Conservation (phyloP, 2,888 invertebrate genomes). For the Drosophila mimica region DNA sequence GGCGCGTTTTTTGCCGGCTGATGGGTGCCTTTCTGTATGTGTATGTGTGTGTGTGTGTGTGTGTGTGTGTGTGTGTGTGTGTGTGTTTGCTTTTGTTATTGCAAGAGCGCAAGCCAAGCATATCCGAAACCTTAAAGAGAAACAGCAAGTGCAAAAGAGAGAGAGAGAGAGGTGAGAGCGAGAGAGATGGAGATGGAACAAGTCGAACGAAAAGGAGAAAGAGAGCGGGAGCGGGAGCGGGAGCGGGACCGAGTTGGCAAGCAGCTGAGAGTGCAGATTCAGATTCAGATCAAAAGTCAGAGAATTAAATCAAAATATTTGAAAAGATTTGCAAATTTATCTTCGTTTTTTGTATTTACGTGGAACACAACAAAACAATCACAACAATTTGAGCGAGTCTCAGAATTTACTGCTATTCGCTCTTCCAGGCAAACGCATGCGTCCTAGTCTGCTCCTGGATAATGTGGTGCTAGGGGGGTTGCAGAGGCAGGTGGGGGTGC, state of each 20-base stretch:
- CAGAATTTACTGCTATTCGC: constrained; percentile 16
- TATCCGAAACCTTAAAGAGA: constrained; percentile 38
- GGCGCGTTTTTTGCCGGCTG: constrained; percentile 65
- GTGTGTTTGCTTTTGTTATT: constrained; percentile 35
- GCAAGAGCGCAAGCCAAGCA: constrained; percentile 23
- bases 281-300: constrained; percentile 7
- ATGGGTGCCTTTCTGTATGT: constrained; percentile 9
- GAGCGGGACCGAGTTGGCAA: not conserved
- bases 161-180: not conserved
- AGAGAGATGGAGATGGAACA: not conserved
- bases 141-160: not conserved
- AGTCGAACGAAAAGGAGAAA: not conserved
- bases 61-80: constrained; percentile 9
- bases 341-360: not conserved
- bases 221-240: not conserved
- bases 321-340: not conserved
- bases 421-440: constrained; percentile 46
- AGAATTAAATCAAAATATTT: not conserved
- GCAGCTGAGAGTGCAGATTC: constrained; percentile 9
- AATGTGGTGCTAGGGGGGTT: not conserved
- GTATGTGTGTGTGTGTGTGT: constrained; percentile 15
- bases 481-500: not conserved
- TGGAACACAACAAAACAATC: not conserved
- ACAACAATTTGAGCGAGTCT: constrained; percentile 20
- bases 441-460: constrained; percentile 14